Evolutionary conservation across 53 echinoderm and acorn worm genomes (phyloP).

Genomic region (Holothuria scabra): DNA sequence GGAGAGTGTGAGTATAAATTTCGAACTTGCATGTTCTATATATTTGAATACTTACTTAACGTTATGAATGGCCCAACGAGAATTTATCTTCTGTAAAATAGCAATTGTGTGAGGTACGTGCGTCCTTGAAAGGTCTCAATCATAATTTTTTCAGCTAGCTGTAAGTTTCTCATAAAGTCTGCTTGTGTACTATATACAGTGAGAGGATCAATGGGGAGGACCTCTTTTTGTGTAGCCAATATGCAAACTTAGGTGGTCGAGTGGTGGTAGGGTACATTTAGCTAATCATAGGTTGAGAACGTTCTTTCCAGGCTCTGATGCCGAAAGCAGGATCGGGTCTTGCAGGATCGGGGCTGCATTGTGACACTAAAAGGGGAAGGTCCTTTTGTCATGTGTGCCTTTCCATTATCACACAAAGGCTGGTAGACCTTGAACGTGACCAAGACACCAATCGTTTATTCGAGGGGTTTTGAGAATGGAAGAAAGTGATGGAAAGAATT

Average conservation of each 20-base stretch:
- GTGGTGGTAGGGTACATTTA: too few relatives aligned
- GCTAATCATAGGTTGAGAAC: too few relatives aligned
- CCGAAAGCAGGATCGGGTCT: too few relatives aligned
- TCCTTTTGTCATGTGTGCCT: too few relatives aligned
- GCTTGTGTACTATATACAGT: too few relatives aligned
- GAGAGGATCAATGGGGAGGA: too few relatives aligned
- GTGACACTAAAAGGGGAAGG: slow-evolving; percentile 3
- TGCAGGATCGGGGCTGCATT: background rate
- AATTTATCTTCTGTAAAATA: background rate
- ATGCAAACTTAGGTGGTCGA: background rate
- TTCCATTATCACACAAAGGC: slow-evolving; percentile 21
- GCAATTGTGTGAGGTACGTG: background rate
- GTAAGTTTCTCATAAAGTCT: too few relatives aligned
- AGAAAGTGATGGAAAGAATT: slow-evolving; percentile 45
- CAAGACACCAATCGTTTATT: slow-evolving; percentile 28
- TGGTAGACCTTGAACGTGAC: slow-evolving; percentile 17
- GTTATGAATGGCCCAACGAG: background rate
- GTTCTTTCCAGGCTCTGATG: too few relatives aligned
- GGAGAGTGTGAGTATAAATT: background rate
- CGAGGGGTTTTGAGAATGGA: slow-evolving; percentile 49
- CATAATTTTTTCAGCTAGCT: too few relatives aligned
- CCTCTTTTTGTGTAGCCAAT: too few relatives aligned
- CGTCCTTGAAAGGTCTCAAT: background rate
- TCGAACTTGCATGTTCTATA: background rate
- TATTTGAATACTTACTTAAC: background rate